Conservation (phyloP, 2,113 vertebrate species). For the Harpagus bidentatus region DNA sequence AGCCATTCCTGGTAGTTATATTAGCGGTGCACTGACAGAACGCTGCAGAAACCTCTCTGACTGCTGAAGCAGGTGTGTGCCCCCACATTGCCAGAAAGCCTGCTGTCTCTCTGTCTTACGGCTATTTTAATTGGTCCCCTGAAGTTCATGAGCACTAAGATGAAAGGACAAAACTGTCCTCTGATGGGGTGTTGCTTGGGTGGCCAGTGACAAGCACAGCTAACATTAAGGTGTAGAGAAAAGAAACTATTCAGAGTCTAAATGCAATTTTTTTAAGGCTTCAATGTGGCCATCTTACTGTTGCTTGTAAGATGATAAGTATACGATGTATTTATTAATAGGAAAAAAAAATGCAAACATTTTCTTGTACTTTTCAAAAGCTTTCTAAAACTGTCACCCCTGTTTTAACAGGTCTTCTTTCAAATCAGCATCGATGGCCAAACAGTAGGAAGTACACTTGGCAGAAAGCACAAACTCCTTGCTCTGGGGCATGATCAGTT, state of each 20-base stretch:
- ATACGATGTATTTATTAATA: background rate
- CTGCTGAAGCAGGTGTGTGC: background rate
- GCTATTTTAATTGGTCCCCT: background rate
- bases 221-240: background rate
- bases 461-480: background rate
- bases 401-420: background rate
- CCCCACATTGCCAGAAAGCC: background rate
- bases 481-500: background rate
- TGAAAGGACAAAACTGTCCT: background rate
- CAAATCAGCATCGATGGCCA: accelerated
- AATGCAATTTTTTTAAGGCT: background rate
- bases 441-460: background rate
- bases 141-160: background rate
- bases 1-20: background rate
- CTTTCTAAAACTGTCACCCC: background rate
- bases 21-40: accelerated
- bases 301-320: background rate
- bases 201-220: background rate
- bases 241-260: background rate
- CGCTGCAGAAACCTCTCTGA: background rate
- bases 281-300: background rate
- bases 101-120: background rate
- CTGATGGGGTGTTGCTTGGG: background rate
- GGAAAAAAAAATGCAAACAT: background rate
- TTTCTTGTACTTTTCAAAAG: background rate